Percentiles rank a stretch among this genome's conserved stretches.
Evolutionary conservation across 2,888 invertebrate genomes (phyloP).

Genomic region (Dryocosmus kuriphilus): DNA sequence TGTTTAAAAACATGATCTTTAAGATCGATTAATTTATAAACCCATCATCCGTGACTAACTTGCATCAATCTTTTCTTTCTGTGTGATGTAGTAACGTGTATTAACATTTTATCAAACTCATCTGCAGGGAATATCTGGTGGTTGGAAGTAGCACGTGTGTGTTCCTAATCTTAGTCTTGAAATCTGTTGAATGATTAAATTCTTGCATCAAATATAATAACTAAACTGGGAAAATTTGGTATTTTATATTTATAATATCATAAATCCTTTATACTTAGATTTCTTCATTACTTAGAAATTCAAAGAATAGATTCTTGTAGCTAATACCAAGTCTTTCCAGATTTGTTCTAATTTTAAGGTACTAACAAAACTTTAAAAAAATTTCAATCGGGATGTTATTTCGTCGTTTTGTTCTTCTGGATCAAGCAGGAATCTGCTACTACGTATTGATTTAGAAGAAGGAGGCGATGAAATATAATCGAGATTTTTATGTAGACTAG

Average conservation of each 20-base stretch:
- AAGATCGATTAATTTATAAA: conserved; percentile 41
- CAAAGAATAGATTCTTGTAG: not conserved
- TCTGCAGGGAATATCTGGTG: conserved; percentile 75
- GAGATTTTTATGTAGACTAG: not conserved
- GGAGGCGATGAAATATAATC: not conserved
- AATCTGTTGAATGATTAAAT: conserved; percentile 15
- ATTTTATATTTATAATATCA: not conserved
- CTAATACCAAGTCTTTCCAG: not conserved
- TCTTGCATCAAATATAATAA: conserved; percentile 8
- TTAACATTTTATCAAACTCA: conserved; percentile 57
- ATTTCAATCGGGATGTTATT: too few species aligned
- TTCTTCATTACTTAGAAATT: not conserved
- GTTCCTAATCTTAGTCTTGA: conserved; percentile 23
- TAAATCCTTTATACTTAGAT: not conserved
- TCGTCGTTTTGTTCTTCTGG: too few species aligned
- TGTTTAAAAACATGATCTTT: conserved; percentile 47
- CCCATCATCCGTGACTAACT: conserved; percentile 51
- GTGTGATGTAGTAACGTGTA: conserved; percentile 60
- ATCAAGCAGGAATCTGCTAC: too few species aligned
- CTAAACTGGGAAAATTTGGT: not conserved
- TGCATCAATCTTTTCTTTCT: conserved; percentile 53
- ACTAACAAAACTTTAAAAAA: not conserved
- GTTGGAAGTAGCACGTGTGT: conserved; percentile 56
- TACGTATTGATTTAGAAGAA: too few species aligned
- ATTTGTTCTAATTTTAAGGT: not conserved